Percentiles rank a stretch among this genome's conserved stretches.
Evolutionary conservation across 2,113 vertebrate species (phyloP).

Genomic region (Pollachius pollachius): DNA sequence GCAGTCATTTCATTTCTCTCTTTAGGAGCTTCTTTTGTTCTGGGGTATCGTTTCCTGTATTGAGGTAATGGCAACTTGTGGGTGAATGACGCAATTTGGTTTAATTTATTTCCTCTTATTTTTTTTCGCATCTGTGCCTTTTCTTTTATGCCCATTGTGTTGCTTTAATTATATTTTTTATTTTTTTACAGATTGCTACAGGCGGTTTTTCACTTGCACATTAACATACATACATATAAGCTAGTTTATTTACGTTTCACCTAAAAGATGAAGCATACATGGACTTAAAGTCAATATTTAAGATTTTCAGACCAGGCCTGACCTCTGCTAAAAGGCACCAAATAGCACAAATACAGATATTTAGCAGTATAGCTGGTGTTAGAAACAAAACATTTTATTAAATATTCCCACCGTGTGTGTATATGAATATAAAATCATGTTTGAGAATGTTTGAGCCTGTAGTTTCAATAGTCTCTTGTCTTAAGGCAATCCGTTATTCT

Average conservation of each 20-base stretch:
- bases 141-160: constrained; percentile 31
- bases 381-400: neutral
- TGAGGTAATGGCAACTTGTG: neutral
- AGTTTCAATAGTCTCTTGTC: constrained; percentile 13
- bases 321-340: constrained; percentile 10
- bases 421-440: constrained; percentile 17
- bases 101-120: neutral
- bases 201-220: constrained; percentile 57
- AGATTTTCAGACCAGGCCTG: neutral
- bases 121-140: constrained; percentile 49
- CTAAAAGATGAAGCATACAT: constrained; percentile 12
- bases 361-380: constrained; percentile 17
- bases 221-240: constrained; percentile 49
- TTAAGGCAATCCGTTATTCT: no score
- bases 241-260: constrained; percentile 43
- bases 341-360: constrained; percentile 11
- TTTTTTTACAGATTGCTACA: constrained; percentile 17
- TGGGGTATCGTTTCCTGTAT: neutral
- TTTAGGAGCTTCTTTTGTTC: neutral
- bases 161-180: constrained; percentile 30
- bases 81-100: constrained; percentile 16
- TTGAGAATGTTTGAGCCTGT: constrained; percentile 14
- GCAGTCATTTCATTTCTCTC: constrained; percentile 3
- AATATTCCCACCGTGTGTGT: constrained; percentile 4
- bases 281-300: constrained; percentile 22